Conservation (phyloP, 2,113 vertebrate species). For the Falcunculus frontatus region DNA sequence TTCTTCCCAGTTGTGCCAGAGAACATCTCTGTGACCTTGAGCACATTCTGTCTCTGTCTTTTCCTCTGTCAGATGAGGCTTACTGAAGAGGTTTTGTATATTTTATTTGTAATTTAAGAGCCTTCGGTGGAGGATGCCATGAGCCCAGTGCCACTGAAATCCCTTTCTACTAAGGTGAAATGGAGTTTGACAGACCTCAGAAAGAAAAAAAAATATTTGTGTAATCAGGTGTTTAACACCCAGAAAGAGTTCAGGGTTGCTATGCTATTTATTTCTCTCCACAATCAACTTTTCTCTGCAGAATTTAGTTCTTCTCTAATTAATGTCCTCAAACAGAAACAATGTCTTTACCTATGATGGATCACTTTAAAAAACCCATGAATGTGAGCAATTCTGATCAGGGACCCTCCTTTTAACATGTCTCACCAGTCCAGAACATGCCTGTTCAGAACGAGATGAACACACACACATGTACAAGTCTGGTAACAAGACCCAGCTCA, state of each 20-base stretch:
- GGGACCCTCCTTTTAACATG: background rate
- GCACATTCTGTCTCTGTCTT: background rate
- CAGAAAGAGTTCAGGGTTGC: background rate
- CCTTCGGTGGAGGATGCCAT: background rate
- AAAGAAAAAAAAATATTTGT: background rate
- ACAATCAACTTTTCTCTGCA: background rate
- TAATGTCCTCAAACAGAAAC: background rate
- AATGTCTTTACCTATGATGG: background rate
- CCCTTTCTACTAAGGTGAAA: background rate
- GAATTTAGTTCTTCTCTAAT: background rate
- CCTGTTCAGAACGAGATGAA: background rate
- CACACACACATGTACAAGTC: fast-evolving
- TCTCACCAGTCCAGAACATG: background rate
- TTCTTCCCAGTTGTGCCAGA: background rate
- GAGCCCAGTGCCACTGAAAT: background rate
- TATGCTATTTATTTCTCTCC: background rate
- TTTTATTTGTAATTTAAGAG: background rate
- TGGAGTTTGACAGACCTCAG: background rate
- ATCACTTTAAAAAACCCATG: background rate
- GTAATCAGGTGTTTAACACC: background rate
- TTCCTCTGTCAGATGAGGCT: background rate
- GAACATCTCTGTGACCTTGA: background rate
- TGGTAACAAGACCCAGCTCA: background rate
- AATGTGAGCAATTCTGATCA: background rate
- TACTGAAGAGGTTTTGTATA: background rate